These are phyloP conservation scores for Platyscapa corneri DNA, from an alignment of 1,140 invertebrate species.

Conservation along the genomic window DNA sequence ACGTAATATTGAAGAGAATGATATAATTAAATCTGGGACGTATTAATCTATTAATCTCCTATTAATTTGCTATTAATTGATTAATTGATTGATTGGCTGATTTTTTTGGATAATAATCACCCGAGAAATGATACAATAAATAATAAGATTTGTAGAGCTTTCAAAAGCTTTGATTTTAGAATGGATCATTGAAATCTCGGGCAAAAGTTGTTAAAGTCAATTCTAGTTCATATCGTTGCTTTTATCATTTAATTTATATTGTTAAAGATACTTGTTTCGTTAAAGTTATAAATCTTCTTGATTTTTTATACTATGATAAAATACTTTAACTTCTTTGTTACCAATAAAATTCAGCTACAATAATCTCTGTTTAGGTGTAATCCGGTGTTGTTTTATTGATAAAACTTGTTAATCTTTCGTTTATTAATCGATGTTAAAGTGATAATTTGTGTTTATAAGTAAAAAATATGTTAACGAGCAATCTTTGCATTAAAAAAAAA, in stretches of 20 bases:
- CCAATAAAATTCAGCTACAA: conserved; percentile 5
- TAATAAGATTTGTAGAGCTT: background rate
- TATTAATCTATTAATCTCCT: background rate
- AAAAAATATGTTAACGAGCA: background rate
- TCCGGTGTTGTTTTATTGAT: background rate
- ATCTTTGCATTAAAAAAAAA: background rate
- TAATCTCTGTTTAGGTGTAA: conserved; percentile 16
- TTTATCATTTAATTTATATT: background rate
- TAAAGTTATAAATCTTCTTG: no score
- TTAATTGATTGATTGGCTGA: no score
- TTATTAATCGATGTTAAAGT: background rate
- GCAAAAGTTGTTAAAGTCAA: background rate
- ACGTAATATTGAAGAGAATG: conserved; percentile 20
- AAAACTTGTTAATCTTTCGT: background rate
- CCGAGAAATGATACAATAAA: background rate
- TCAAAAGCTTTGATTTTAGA: background rate
- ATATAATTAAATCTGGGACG: conserved; percentile 9
- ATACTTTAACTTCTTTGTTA: background rate
- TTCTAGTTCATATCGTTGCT: background rate
- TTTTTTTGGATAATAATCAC: background rate
- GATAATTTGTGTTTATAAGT: background rate
- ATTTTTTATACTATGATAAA: background rate
- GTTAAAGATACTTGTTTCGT: background rate
- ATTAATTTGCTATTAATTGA: no score
- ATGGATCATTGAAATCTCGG: background rate